These are phyloP conservation scores for Ostrea denselamellosa DNA, from an alignment of 1,140 invertebrate species.

Conservation along the genomic window DNA sequence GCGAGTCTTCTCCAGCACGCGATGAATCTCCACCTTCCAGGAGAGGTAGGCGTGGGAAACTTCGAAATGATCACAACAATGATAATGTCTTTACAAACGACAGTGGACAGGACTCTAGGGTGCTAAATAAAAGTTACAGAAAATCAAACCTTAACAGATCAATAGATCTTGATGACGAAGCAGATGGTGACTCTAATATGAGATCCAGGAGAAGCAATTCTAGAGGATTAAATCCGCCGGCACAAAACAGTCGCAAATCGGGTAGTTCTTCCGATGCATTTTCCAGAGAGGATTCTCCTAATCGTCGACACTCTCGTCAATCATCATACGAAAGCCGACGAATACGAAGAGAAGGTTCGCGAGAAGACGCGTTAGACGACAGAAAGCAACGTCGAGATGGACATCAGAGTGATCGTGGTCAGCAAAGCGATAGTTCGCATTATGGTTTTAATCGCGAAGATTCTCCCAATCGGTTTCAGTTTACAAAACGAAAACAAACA, in stretches of 20 bases:
- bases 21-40: slow-evolving; percentile 67
- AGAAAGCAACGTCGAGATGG: slow-evolving; percentile 61
- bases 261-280: slow-evolving; percentile 72
- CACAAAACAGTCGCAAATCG: slow-evolving; percentile 48
- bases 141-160: slow-evolving; percentile 87
- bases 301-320: slow-evolving; percentile 55
- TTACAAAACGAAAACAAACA: slow-evolving; percentile 58
- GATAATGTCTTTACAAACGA: slow-evolving; percentile 68
- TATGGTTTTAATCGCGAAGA: slow-evolving; percentile 73
- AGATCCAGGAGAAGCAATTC: slow-evolving; percentile 19
- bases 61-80: slow-evolving; percentile 53
- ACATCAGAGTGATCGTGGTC: slow-evolving; percentile 60
- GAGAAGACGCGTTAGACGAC: slow-evolving; percentile 71
- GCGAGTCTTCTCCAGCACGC: slow-evolving; percentile 57
- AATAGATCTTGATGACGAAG: slow-evolving; percentile 57
- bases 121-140: slow-evolving; percentile 86
- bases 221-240: slow-evolving; percentile 27
- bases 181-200: slow-evolving; percentile 40
- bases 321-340: slow-evolving; percentile 53
- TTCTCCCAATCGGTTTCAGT: slow-evolving; percentile 67
- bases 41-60: slow-evolving; percentile 46
- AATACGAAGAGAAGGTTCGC: slow-evolving; percentile 68
- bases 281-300: slow-evolving; percentile 71
- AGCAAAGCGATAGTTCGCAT: slow-evolving; percentile 68
- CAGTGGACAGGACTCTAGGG: slow-evolving; percentile 57